Conservation (phyloP, 2,113 vertebrate genomes). For the Coptodon rendalli region DNA sequence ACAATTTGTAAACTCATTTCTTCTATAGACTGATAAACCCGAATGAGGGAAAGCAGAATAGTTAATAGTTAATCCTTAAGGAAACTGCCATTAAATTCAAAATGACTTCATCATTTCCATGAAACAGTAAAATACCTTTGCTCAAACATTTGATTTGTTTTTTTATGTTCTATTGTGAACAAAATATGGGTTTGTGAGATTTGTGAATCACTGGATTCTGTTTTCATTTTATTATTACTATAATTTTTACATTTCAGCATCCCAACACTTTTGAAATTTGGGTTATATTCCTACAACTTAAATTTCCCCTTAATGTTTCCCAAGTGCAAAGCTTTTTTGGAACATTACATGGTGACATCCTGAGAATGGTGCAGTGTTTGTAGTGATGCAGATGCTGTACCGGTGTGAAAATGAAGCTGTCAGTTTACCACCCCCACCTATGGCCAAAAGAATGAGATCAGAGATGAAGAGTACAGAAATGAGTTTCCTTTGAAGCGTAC, state of each 20-base stretch:
- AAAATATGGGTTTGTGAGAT: not conserved
- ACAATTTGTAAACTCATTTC: not conserved
- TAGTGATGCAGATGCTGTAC: not conserved
- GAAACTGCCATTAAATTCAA: not conserved
- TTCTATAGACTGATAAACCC: not conserved
- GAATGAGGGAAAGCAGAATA: not conserved
- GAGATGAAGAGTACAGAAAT: not conserved
- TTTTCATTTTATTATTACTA: not conserved
- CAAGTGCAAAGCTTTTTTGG: not conserved
- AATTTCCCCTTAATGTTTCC: not conserved
- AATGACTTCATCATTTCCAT: not conserved
- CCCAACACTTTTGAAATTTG: not conserved
- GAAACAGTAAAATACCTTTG: not conserved
- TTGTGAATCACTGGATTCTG: not conserved
- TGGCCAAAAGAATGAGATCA: not conserved
- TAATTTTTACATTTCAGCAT: not conserved
- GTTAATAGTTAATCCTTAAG: not conserved
- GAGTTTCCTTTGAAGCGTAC: not conserved
- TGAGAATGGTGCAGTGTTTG: fast-evolving
- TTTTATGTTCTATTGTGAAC: not conserved
- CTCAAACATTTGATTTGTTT: not conserved
- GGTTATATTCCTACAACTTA: not conserved
- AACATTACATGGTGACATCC: not conserved
- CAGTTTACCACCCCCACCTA: not conserved
- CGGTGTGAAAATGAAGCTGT: not conserved